A percentile compares a stretch with the other conserved stretches of the same genome.
Evolutionary conservation across 2,113 vertebrate species (phyloP).

Genomic region (Daphoenositta chrysoptera): DNA sequence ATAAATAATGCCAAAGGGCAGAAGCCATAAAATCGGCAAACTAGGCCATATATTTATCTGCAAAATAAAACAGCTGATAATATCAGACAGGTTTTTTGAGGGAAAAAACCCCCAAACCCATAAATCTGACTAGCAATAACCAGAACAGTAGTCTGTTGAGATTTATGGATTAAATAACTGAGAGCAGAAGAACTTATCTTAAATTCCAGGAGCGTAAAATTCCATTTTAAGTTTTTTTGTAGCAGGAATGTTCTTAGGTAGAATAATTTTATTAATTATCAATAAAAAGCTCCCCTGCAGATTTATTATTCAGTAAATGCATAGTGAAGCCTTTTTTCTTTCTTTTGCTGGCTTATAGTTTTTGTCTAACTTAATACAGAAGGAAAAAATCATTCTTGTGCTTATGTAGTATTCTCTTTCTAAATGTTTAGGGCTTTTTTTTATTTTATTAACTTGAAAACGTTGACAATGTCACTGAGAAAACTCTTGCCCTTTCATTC

Average conservation of each 20-base stretch:
- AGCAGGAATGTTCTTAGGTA: neutral
- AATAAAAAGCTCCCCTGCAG: neutral
- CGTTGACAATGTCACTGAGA: neutral
- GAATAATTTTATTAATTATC: constrained; percentile 46
- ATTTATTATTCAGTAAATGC: constrained; percentile 24
- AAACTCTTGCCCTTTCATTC: neutral
- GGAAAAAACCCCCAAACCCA: neutral
- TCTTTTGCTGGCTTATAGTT: neutral
- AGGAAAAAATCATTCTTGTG: neutral
- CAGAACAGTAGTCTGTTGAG: neutral
- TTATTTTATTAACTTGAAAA: neutral
- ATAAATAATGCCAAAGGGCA: neutral
- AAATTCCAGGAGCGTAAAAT: neutral
- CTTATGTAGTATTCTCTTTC: neutral
- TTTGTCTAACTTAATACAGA: neutral
- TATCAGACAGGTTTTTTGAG: neutral
- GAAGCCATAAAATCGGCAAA: neutral
- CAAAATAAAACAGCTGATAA: neutral
- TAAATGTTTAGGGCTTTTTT: neutral
- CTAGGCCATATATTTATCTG: neutral
- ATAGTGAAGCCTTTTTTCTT: neutral
- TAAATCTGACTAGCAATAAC: neutral
- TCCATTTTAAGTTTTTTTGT: neutral
- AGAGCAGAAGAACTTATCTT: neutral
- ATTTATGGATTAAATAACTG: neutral